Conservation (phyloP, 2,113 vertebrate genomes). For the Corythoichthys haematopterus region DNA sequence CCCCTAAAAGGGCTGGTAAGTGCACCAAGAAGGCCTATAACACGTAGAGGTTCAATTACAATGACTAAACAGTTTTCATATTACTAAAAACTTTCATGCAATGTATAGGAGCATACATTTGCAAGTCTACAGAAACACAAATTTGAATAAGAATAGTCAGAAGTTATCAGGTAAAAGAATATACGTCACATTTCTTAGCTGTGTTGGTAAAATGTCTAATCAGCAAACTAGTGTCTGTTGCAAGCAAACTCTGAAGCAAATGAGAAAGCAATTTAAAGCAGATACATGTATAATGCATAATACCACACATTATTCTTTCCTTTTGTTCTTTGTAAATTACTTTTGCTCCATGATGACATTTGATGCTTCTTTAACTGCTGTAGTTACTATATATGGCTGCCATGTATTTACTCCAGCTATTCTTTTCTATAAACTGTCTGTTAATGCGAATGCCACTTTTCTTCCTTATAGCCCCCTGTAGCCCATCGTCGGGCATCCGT, state of each 20-base stretch:
- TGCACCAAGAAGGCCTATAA: background rate
- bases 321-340: background rate
- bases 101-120: background rate
- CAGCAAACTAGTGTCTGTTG: background rate
- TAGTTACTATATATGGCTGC: constrained; percentile 30
- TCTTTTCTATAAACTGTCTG: constrained; percentile 28
- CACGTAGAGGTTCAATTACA: background rate
- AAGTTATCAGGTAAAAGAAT: background rate
- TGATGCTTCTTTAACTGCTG: constrained; percentile 13
- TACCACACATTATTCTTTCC: background rate
- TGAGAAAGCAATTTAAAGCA: background rate
- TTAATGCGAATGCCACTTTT: constrained; percentile 24
- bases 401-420: constrained; percentile 24
- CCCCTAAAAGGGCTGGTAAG: constrained; percentile 85
- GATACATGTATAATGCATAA: background rate
- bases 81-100: too few species aligned
- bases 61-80: too few species aligned
- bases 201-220: background rate
- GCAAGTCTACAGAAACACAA: background rate
- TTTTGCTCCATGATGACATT: background rate
- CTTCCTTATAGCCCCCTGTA: background rate
- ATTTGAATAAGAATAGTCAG: background rate
- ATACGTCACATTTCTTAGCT: background rate
- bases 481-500: background rate
- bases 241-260: background rate